Percentiles rank a stretch among this genome's conserved stretches.
Evolutionary conservation across 2,797 vertebrate genomes (phyloP).

Genomic region (Rhyacichthys aspro): DNA sequence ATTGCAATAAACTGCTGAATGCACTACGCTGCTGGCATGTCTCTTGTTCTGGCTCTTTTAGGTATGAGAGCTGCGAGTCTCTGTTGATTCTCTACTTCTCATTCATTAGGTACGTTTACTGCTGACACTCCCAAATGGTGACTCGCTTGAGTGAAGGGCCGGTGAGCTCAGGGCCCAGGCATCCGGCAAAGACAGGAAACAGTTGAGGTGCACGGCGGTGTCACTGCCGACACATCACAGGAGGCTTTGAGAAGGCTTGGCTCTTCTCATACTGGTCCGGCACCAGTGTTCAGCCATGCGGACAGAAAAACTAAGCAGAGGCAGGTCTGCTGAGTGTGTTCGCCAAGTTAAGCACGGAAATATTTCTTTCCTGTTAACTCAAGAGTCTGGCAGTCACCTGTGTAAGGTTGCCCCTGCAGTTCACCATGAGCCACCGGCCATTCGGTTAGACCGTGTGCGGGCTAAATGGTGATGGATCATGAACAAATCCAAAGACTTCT

Average conservation of each 20-base stretch:
- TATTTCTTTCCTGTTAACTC: slow-evolving; percentile 81
- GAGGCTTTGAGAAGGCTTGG: slow-evolving; percentile 64
- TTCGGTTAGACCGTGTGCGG: slow-evolving; percentile 43
- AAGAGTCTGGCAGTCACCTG: slow-evolving; percentile 73
- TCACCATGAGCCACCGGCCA: slow-evolving; percentile 46
- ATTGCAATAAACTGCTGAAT: slow-evolving; percentile 66
- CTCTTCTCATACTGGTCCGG: slow-evolving; percentile 60
- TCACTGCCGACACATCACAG: slow-evolving; percentile 66
- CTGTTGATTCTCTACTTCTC: slow-evolving; percentile 63
- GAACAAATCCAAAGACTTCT: slow-evolving; percentile 23
- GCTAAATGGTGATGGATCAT: slow-evolving; percentile 37
- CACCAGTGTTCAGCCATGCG: slow-evolving; percentile 65
- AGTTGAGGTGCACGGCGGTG: slow-evolving; percentile 49
- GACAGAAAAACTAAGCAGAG: slow-evolving; percentile 70
- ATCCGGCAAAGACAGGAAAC: slow-evolving; percentile 52
- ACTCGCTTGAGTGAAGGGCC: slow-evolving; percentile 37
- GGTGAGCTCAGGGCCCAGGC: slow-evolving; percentile 57
- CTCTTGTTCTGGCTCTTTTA: slow-evolving; percentile 50
- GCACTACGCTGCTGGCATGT: slow-evolving; percentile 55
- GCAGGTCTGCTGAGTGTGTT: slow-evolving; percentile 62
- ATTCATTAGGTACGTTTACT: slow-evolving; percentile 57
- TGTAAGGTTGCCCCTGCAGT: slow-evolving; percentile 64
- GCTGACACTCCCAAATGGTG: slow-evolving; percentile 41
- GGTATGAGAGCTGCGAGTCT: slow-evolving; percentile 52
- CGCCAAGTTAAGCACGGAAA: slow-evolving; percentile 80